phyloP scores from a whole-genome alignment of 2,888 invertebrate species.

The Taenaris catops region DNA sequence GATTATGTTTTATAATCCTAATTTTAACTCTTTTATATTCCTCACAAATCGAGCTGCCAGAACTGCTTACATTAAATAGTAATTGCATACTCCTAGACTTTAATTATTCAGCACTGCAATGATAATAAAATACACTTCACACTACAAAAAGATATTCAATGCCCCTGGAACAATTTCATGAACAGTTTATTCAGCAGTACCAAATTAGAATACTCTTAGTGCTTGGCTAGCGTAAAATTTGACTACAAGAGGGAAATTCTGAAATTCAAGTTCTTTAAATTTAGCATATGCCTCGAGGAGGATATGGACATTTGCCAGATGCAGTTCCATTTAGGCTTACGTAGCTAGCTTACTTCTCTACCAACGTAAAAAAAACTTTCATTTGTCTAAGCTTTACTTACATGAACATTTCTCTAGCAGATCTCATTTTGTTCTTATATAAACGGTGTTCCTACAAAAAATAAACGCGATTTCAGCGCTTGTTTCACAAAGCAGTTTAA shows the following conservation, averaged over 20 bases:
- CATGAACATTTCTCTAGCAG: not conserved
- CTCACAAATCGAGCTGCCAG: too few relatives aligned
- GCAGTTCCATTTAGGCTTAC: conserved; percentile 4
- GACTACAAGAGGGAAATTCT: conserved; percentile 8
- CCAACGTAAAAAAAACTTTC: not conserved
- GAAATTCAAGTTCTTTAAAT: conserved; percentile 9
- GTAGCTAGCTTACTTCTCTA: conserved; percentile 3
- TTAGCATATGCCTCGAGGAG: conserved; percentile 8
- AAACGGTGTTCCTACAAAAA: not conserved
- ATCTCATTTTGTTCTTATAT: not conserved
- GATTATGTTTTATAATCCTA: too few relatives aligned
- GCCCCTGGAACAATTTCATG: too few relatives aligned
- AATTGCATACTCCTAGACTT: too few relatives aligned
- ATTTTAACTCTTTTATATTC: too few relatives aligned
- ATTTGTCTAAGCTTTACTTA: not conserved
- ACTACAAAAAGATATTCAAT: too few relatives aligned
- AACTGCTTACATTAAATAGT: too few relatives aligned
- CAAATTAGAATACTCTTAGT: conserved; percentile 5
- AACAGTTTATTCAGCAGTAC: too few relatives aligned
- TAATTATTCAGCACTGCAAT: too few relatives aligned
- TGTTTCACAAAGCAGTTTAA: too few relatives aligned
- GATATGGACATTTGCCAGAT: conserved; percentile 11
- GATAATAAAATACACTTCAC: too few relatives aligned
- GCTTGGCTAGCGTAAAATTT: conserved; percentile 7
- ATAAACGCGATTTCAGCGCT: too few relatives aligned